Evolutionary conservation across 2,113 vertebrate species (phyloP).

Genomic region (Hippoglossus stenolepis): DNA sequence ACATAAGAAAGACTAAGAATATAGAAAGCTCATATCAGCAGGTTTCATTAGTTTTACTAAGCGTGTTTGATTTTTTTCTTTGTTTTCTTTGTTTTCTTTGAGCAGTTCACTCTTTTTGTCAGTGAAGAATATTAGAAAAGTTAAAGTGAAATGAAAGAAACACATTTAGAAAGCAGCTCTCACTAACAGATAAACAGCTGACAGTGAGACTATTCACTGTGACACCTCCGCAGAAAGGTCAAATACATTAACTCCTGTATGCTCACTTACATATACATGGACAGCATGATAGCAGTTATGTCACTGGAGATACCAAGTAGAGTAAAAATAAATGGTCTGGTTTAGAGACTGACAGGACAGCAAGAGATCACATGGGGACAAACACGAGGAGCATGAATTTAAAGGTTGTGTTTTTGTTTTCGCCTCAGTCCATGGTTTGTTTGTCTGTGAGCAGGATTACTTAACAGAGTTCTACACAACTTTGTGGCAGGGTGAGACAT

Average conservation of each 20-base stretch:
- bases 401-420: too few relatives aligned
- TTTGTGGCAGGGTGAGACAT: too few relatives aligned
- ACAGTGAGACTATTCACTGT: not conserved
- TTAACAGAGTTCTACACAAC: too few relatives aligned
- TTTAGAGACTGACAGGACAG: not conserved
- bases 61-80: not conserved
- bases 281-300: not conserved
- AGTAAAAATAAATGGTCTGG: slow-evolving; percentile 9
- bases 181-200: not conserved
- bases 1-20: not conserved
- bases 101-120: not conserved
- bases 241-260: not conserved
- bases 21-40: slow-evolving; percentile 6
- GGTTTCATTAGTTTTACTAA: not conserved
- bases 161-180: not conserved
- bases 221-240: not conserved
- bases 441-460: too few relatives aligned
- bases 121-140: not conserved
- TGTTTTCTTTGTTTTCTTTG: not conserved
- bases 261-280: not conserved
- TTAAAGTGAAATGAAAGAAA: not conserved
- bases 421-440: too few relatives aligned
- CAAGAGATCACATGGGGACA: not conserved
- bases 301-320: not conserved
- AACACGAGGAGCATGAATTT: not conserved